Conservation (phyloP, 2,888 invertebrate species). For the Busseola fusca region DNA sequence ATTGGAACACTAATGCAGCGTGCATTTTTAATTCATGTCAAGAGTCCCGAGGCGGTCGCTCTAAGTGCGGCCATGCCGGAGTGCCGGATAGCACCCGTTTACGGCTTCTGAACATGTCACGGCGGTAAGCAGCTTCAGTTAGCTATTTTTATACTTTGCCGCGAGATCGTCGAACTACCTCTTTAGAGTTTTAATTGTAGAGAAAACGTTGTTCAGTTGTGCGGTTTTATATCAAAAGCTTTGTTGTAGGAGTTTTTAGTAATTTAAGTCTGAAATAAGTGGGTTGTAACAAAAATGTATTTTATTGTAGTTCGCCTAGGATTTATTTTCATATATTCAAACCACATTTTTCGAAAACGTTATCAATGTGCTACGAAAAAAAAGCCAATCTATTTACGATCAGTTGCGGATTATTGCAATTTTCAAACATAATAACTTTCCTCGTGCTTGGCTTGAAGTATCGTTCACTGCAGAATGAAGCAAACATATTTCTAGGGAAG, state of each 20-base stretch:
- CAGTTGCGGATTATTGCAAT: constrained; percentile 21
- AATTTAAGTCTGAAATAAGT: background rate
- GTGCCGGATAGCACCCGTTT: constrained; percentile 65
- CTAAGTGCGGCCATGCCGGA: constrained; percentile 72
- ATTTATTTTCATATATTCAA: background rate
- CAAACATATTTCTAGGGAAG: constrained; percentile 29
- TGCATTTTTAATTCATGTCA: constrained; percentile 87
- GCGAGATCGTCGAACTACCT: constrained; percentile 31
- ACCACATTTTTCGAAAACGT: background rate
- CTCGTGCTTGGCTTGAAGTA: constrained; percentile 7
- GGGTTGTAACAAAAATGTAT: background rate
- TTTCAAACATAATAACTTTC: constrained; percentile 20
- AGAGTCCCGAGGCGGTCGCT: constrained; percentile 77
- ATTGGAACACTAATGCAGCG: constrained; percentile 83
- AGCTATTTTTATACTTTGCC: constrained; percentile 53
- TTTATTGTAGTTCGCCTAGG: background rate
- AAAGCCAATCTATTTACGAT: constrained; percentile 12
- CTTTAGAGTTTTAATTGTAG: constrained; percentile 17
- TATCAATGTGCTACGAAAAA: background rate
- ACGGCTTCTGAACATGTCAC: constrained; percentile 66
- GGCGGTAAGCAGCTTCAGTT: constrained; percentile 58
- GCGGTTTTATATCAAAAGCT: background rate
- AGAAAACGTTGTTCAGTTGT: constrained; percentile 10
- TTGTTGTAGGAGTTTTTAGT: background rate
- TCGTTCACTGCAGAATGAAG: constrained; percentile 21